Percentiles rank a stretch among this genome's conserved stretches.
Evolutionary conservation across 1,140 invertebrate species (phyloP).

Genomic region (Ceratina calcarata): DNA sequence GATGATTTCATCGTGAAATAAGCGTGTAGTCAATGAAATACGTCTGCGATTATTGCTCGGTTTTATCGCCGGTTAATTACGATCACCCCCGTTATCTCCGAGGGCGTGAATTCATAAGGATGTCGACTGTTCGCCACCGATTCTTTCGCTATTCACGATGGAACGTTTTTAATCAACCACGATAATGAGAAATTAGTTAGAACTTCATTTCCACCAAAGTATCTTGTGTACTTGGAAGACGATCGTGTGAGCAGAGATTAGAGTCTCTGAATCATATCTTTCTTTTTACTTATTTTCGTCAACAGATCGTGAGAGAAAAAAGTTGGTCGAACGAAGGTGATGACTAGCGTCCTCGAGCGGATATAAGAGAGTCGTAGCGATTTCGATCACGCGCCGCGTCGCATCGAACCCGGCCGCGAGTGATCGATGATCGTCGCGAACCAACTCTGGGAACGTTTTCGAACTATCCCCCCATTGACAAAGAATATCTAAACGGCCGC

Average conservation of each 20-base stretch:
- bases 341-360: constrained; percentile 12
- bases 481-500: constrained; percentile 63
- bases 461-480: constrained; percentile 63
- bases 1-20: constrained; percentile 52
- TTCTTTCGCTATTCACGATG: too few species aligned
- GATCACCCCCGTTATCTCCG: constrained; percentile 4
- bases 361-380: constrained; percentile 54
- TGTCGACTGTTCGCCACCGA: background rate
- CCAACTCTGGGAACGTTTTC: constrained; percentile 52
- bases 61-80: constrained; percentile 22
- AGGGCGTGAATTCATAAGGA: constrained; percentile 20
- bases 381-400: constrained; percentile 50
- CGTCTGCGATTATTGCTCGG: constrained; percentile 37
- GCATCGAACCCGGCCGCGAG: constrained; percentile 34
- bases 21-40: constrained; percentile 45
- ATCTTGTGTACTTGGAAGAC: too few species aligned
- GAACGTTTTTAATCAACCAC: too few species aligned
- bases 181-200: too few species aligned
- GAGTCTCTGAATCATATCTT: background rate
- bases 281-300: background rate
- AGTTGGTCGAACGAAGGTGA: background rate
- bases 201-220: too few species aligned
- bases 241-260: too few species aligned
- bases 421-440: constrained; percentile 62
- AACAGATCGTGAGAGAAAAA: background rate